Base-by-base conservation (phyloP, 1,140 invertebrate species). In the Halyomorpha halys region DNA sequence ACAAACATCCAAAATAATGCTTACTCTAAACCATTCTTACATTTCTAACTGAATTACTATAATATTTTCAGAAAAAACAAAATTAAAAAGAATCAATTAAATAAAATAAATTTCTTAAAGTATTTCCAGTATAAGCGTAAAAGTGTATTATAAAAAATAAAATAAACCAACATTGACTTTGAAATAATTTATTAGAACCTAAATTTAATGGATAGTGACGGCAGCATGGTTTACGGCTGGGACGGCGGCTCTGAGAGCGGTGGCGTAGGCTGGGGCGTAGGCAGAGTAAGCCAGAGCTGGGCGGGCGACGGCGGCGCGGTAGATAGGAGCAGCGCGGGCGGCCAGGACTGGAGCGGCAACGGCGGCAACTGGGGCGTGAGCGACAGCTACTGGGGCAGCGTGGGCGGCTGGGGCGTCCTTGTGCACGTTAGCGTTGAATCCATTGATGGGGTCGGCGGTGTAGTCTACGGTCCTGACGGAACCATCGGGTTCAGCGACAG, bases 351-450 rank as follows among this genome's bases (percentile, higher is more conserved):
- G 67, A 0, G 70, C 65, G 6, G 77, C 75, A 23, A 21, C 44
- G 39, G 34, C 39, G 63, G 73, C 77, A 9, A 72, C 70, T 6
- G 71, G 69, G 19, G 73, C 70, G 18, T 34, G 14, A 51, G 56
- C n/a, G 15, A 59, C 15, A 6, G 54, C 23, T 2, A 21, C 54
- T n/a, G 54, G 54, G 15, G 54, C 30, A 27, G 54, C n/a, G 21
- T 59, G 54, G 21, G 30, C 16, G 5, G 54, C n/a, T 59, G 54
- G 54, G 25, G n/a, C 54, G 21, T 21, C 23, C 54, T 59, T 59
- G n/a, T 59, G n/a, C 4, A 59, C 54, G 25, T 77, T 76, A 0
- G 76, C 75, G 19, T 74, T 72, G 65, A 71, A 72, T 3, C 64
- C 65, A 2, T 49, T 69, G 23, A 66, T 70, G 53, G 74, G 59